Evolutionary conservation across 2,797 vertebrate genomes (phyloP).

Genomic region (Pipistrellus nathusii): DNA sequence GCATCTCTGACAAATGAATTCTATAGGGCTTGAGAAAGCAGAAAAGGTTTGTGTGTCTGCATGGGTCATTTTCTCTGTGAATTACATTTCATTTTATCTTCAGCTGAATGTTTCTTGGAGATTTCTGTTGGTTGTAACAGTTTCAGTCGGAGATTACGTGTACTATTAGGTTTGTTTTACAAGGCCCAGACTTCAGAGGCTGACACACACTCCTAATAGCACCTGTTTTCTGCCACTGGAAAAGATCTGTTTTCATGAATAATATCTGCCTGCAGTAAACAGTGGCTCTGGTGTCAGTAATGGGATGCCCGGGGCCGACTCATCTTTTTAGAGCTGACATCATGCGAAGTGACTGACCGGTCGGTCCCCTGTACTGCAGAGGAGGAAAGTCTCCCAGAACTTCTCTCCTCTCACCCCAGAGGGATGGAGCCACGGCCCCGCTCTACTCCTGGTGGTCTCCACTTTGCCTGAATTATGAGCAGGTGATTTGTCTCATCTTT

Average conservation of each 20-base stretch:
- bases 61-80: constrained; percentile 67
- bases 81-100: constrained; percentile 81
- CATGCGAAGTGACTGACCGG: constrained; percentile 67
- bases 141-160: constrained; percentile 79
- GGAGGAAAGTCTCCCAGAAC: constrained; percentile 35
- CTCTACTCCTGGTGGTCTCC: constrained; percentile 73
- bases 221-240: constrained; percentile 83
- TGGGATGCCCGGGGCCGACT: constrained; percentile 63
- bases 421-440: constrained; percentile 45
- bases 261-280: constrained; percentile 76
- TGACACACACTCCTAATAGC: constrained; percentile 67
- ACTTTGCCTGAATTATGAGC: constrained; percentile 73
- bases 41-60: constrained; percentile 57
- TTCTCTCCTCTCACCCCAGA: constrained; percentile 45
- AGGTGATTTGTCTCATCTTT: constrained; percentile 83
- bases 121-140: constrained; percentile 49
- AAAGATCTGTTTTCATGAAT: constrained; percentile 79
- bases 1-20: constrained; percentile 67
- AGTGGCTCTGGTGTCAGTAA: constrained; percentile 71
- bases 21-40: constrained; percentile 33
- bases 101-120: constrained; percentile 67
- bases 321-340: constrained; percentile 71
- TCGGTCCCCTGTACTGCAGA: neutral
- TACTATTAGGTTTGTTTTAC: constrained; percentile 77
- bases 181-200: constrained; percentile 69